Evolutionary conservation across 2,888 invertebrate genomes (phyloP).

Genomic region (Sinelater perroti): DNA sequence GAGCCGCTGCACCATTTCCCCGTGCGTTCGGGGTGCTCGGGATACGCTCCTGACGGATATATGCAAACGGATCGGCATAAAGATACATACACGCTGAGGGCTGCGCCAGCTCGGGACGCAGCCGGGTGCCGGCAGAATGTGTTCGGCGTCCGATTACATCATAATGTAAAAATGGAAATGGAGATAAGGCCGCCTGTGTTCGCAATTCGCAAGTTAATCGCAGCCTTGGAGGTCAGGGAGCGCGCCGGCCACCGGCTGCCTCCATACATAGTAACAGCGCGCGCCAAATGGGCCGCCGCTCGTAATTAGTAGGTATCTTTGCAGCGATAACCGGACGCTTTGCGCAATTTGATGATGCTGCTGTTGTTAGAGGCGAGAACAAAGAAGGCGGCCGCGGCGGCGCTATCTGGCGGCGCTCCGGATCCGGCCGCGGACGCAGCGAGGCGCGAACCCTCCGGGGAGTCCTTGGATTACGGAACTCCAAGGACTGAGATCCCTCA

Average conservation of each 20-base stretch:
- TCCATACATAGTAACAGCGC: slow-evolving; percentile 14
- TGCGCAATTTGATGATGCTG: no score
- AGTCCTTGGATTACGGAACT: slow-evolving; percentile 52
- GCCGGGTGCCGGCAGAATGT: neutral
- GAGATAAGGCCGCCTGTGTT: slow-evolving; percentile 9
- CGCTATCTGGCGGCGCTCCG: slow-evolving; percentile 8
- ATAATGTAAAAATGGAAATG: slow-evolving; percentile 10
- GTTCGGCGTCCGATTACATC: slow-evolving; percentile 3
- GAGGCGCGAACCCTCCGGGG: slow-evolving; percentile 48
- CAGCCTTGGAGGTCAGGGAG: slow-evolving; percentile 13
- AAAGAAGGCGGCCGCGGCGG: neutral
- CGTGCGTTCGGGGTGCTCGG: slow-evolving; percentile 11
- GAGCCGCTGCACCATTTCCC: slow-evolving; percentile 14
- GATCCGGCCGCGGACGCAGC: slow-evolving; percentile 33
- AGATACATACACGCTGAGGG: slow-evolving; percentile 2
- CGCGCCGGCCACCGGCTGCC: slow-evolving; percentile 1
- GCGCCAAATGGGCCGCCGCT: neutral
- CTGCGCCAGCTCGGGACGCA: slow-evolving; percentile 1
- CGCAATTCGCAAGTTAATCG: slow-evolving; percentile 11
- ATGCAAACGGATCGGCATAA: slow-evolving; percentile 21
- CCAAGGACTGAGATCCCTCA: slow-evolving; percentile 46
- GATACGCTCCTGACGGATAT: slow-evolving; percentile 14
- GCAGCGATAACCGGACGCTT: no score
- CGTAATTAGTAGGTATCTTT: slow-evolving; percentile 7
- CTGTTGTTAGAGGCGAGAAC: neutral